Evolutionary conservation across 2,888 invertebrate species (phyloP), one percentile per base, ranked within the genome.

Genomic region (Crematogaster levior): DNA sequence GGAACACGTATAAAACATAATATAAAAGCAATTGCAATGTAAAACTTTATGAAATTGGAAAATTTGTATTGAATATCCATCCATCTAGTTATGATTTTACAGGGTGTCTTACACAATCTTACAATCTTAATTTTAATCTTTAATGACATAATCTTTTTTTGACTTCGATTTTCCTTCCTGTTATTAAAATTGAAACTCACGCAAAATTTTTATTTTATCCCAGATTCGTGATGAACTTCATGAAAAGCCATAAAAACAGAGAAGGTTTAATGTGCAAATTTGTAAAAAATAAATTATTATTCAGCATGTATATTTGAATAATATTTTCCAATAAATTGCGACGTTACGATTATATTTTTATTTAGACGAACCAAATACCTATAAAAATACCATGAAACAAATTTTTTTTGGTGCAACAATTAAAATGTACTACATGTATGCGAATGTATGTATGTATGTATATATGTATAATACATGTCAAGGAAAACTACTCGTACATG

Each of bases 41-140:
- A 30, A 72, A 40, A 12, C 40, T 58, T 40, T 43, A 37, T 15
- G 34, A 68, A 40, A 53, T 37, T 24, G 5, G 4, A 10, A n/a
- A 48, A 51, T 40, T 43, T 58, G n/a, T 40, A 40, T 43, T 43
- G 15, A 43, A 43, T 58, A 15, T n/a, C n/a, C 12, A 58, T 73
- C 15, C 10, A 21, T 58, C 15, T 21, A 12, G 15, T 9, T 5
- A 27, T n/a, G 3, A 12, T 3, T 46, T 18, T 34, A 21, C n/a
- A 15, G 15, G 6, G 4, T 40, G 21, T 40, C 37, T 37, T 15
- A 21, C 18, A 18, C 10, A 40, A 30, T 3, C n/a, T 43, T 43
- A 43, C 72, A 30, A 40, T n/a, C 18, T 27, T 72, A 4, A 58
- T 27, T n/a, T n/a, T n/a, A n/a, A n/a, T n/a, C n/a, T 72, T 72